Evolutionary conservation across 2,797 vertebrate species (phyloP).

Genomic region (Melanotaenia parkinsoni): DNA sequence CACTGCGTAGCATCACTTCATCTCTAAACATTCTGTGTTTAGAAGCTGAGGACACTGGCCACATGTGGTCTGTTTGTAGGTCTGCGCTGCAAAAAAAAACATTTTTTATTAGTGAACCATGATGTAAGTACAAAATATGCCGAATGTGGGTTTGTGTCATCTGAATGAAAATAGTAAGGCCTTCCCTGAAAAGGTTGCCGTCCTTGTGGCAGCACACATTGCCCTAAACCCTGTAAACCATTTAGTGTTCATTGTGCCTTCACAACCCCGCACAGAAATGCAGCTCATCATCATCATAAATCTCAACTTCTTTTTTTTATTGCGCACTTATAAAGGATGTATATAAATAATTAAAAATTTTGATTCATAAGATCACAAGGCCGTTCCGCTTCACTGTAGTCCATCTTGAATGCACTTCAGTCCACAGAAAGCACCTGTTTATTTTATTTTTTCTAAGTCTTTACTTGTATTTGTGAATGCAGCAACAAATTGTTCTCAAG

Average conservation of each 20-base stretch:
- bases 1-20: not conserved
- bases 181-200: not conserved
- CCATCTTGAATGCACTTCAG: not conserved
- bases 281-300: not conserved
- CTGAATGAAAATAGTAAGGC: not conserved
- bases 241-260: not conserved
- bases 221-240: not conserved
- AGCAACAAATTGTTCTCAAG: not conserved
- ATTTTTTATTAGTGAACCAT: not conserved
- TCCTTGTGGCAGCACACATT: not conserved
- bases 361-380: not conserved
- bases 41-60: not conserved
- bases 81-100: not conserved
- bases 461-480: not conserved
- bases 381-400: too few species aligned
- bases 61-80: not conserved
- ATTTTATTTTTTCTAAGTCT: not conserved
- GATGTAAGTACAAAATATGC: not conserved
- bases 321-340: not conserved
- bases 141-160: not conserved
- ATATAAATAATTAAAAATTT: not conserved
- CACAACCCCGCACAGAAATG: not conserved
- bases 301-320: not conserved
- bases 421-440: not conserved
- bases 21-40: not conserved